Percentiles rank a stretch among this genome's conserved stretches.
Conservation (phyloP, 1,140 invertebrate genomes). For the Drosophila elegans region DNA sequence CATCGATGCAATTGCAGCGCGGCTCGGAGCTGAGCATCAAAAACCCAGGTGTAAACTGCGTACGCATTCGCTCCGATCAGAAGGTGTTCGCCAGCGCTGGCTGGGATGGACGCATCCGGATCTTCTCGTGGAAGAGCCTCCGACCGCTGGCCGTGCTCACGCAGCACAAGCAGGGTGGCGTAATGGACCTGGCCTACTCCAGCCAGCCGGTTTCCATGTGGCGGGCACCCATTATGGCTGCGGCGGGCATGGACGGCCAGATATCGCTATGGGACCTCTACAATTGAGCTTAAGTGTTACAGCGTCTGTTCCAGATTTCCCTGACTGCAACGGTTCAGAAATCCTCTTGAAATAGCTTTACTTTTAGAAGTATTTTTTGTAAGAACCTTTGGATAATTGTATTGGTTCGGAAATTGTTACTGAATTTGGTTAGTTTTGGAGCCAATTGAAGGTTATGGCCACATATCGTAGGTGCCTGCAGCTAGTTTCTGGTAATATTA, state of each 20-base stretch:
- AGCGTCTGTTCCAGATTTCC: conserved; percentile 10
- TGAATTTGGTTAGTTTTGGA: neutral
- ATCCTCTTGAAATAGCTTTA: conserved; percentile 11
- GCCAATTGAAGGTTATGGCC: neutral
- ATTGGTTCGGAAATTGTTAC: conserved; percentile 1
- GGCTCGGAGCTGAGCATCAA: conserved; percentile 88
- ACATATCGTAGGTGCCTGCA: neutral
- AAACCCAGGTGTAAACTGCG: conserved; percentile 89
- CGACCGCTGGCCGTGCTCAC: conserved; percentile 90
- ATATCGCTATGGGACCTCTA: conserved; percentile 92
- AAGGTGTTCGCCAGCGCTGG: conserved; percentile 91
- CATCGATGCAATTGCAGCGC: conserved; percentile 86
- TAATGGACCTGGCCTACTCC: conserved; percentile 90
- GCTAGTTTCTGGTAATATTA: conserved; percentile 2
- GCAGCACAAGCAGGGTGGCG: conserved; percentile 88
- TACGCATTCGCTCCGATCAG: conserved; percentile 89
- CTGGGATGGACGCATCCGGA: conserved; percentile 91
- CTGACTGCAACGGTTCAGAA: conserved; percentile 29
- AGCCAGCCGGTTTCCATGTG: conserved; percentile 87
- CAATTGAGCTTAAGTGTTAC: conserved; percentile 85
- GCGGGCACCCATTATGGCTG: conserved; percentile 90
- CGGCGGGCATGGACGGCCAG: conserved; percentile 88
- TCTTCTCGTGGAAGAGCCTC: conserved; percentile 92
- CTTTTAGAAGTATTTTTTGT: conserved; percentile 11
- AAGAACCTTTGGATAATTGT: neutral